These are phyloP conservation scores for Pseudomyrmex dendroicus DNA, from an alignment of 1,140 invertebrate genomes.

Conservation along the genomic window DNA sequence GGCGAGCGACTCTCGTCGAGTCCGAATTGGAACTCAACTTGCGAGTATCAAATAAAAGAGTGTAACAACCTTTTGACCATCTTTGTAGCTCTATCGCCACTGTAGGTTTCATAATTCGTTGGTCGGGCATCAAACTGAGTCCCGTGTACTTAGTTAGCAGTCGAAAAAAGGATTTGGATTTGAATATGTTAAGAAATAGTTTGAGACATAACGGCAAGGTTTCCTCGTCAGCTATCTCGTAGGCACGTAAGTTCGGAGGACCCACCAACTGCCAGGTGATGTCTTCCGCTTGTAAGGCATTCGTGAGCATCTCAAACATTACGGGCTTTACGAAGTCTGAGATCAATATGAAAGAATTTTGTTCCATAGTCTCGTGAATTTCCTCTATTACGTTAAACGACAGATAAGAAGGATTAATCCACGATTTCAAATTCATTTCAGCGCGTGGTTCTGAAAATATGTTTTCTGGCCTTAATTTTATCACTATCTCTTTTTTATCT, in stretches of 20 bases:
- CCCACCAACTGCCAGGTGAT: constrained; percentile 87
- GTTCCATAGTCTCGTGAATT: constrained; percentile 87
- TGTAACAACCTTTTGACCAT: constrained; percentile 89
- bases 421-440: constrained; percentile 79
- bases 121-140: constrained; percentile 84
- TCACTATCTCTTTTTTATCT: constrained; percentile 7
- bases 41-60: constrained; percentile 81
- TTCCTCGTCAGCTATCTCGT: constrained; percentile 85
- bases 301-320: constrained; percentile 82
- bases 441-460: constrained; percentile 68
- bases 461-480: constrained; percentile 51
- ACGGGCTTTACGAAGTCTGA: constrained; percentile 85
- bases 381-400: constrained; percentile 80
- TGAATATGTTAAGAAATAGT: constrained; percentile 84
- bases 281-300: constrained; percentile 82
- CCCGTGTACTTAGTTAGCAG: constrained; percentile 88
- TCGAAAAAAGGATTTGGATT: constrained; percentile 85
- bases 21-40: not conserved
- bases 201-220: constrained; percentile 82
- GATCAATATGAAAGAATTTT: constrained; percentile 86
- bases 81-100: constrained; percentile 88
- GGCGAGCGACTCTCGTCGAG: not conserved
- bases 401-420: constrained; percentile 85
- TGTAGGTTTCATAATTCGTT: constrained; percentile 76
- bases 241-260: constrained; percentile 87